phyloP scores from a whole-genome alignment of 2,888 invertebrate species.

The Elegia similella region DNA sequence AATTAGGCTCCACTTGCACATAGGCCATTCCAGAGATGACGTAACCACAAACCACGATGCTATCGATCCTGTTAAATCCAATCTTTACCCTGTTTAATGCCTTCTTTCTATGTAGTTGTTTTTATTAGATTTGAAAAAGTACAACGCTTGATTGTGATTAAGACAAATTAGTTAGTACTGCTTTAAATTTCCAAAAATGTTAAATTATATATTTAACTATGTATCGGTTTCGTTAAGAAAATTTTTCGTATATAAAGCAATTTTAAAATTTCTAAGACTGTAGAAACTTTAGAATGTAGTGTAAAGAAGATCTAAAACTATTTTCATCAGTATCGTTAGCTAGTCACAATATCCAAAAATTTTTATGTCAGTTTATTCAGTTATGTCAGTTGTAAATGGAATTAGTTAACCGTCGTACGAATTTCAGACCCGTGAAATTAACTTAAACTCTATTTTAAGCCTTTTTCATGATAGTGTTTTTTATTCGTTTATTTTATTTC shows the following conservation, averaged over 20 bases:
- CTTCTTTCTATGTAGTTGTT: not conserved
- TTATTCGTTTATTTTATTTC: no score
- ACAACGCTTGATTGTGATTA: not conserved
- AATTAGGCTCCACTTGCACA: constrained; percentile 22
- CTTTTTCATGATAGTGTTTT: no score
- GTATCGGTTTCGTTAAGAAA: not conserved
- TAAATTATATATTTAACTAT: no score
- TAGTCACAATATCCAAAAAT: not conserved
- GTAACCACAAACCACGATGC: not conserved
- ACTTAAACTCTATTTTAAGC: no score
- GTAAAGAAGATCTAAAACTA: not conserved
- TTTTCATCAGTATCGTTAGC: not conserved
- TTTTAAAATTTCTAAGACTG: not conserved
- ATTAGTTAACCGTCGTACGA: no score
- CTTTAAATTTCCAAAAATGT: not conserved
- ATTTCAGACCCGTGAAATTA: no score
- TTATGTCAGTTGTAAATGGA: no score
- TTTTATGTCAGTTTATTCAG: not conserved
- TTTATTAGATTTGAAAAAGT: not conserved
- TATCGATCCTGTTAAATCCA: not conserved
- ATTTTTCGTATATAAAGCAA: not conserved
- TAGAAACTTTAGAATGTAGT: not conserved
- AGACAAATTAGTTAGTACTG: not conserved
- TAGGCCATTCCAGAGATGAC: constrained; percentile 10
- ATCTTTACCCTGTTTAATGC: not conserved